Conservation (phyloP, 2,888 invertebrate species). For the Lutraria lutraria region DNA sequence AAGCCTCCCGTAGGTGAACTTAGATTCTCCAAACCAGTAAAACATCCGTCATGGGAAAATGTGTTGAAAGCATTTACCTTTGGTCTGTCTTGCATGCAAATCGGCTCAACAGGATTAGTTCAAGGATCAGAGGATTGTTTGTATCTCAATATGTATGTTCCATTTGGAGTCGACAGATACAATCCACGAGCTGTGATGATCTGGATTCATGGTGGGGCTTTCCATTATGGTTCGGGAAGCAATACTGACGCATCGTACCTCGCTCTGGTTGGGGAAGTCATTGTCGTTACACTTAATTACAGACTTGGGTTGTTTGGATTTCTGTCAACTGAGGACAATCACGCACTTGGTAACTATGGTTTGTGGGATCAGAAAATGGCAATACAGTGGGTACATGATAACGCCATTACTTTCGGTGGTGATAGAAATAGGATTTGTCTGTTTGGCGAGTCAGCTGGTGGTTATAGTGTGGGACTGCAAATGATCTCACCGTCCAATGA, state of each 20-base stretch:
- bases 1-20: constrained; percentile 65
- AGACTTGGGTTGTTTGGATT: constrained; percentile 77
- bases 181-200: constrained; percentile 70
- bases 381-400: constrained; percentile 73
- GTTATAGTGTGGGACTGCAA: constrained; percentile 69
- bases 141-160: constrained; percentile 71
- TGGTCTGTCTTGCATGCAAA: constrained; percentile 69
- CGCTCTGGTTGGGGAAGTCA: constrained; percentile 68
- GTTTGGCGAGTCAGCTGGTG: constrained; percentile 77
- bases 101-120: constrained; percentile 54
- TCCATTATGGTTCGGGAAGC: constrained; percentile 65
- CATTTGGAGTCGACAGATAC: constrained; percentile 44
- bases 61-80: constrained; percentile 57
- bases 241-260: constrained; percentile 67
- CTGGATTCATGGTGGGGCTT: constrained; percentile 77
- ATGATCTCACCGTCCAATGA: constrained; percentile 62
- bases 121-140: constrained; percentile 75
- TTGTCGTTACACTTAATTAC: constrained; percentile 75
- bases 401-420: constrained; percentile 74
- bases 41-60: constrained; percentile 47
- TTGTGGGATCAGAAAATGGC: constrained; percentile 75
- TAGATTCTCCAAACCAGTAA: constrained; percentile 63
- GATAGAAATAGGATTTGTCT: constrained; percentile 68
- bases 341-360: constrained; percentile 71
- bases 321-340: constrained; percentile 63